A percentile compares a stretch with the other conserved stretches of the same genome.
Evolutionary conservation across 2,113 vertebrate species (phyloP).

Genomic region (Cygnus buccinator): DNA sequence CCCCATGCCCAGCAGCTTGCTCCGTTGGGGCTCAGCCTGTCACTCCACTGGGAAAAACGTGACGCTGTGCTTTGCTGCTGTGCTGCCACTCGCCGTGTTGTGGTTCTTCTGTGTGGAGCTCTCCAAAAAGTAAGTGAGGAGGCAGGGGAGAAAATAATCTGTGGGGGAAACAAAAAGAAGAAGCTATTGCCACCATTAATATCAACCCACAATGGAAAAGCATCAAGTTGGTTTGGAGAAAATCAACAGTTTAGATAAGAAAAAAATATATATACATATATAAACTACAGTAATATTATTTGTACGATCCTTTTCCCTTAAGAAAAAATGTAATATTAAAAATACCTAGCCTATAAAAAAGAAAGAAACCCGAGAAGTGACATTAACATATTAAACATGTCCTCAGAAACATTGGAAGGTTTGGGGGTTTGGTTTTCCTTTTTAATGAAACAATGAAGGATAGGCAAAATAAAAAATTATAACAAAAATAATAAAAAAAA

Average conservation of each 20-base stretch:
- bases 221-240: not conserved
- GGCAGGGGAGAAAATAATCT: not conserved
- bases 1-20: not conserved
- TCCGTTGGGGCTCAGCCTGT: not conserved
- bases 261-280: too few species aligned
- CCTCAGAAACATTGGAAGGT: not conserved
- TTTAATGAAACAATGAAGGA: not conserved
- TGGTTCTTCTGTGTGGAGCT: not conserved
- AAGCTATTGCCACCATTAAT: rapidly evolving
- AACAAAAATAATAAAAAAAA: not conserved
- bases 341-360: not conserved
- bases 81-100: rapidly evolving
- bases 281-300: not conserved
- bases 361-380: not conserved
- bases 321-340: not conserved
- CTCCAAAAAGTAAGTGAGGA: not conserved
- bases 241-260: not conserved
- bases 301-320: not conserved
- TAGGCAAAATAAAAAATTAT: not conserved
- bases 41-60: rapidly evolving
- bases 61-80: not conserved
- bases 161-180: not conserved
- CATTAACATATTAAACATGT: not conserved
- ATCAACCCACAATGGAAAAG: not conserved
- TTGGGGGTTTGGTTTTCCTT: not conserved